Conservation (phyloP, 2,888 invertebrate genomes). For the Nephrotoma flavescens region DNA sequence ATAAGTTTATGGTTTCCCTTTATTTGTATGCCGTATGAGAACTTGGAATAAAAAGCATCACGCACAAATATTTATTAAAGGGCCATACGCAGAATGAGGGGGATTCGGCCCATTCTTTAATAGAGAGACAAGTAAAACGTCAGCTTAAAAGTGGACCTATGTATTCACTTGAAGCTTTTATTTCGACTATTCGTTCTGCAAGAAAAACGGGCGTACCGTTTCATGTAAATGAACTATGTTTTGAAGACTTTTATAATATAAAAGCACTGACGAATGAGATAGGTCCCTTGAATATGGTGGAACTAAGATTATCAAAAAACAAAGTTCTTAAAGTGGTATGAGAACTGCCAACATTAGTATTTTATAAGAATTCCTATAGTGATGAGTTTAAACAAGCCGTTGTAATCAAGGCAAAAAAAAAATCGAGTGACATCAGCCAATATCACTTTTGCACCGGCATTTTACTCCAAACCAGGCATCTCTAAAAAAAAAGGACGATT, state of each 20-base stretch:
- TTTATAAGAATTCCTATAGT: too few relatives aligned
- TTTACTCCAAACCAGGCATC: too few relatives aligned
- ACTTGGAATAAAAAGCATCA: constrained; percentile 8
- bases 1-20: constrained; percentile 10
- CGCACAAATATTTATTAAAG: too few relatives aligned
- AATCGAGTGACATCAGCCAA: too few relatives aligned
- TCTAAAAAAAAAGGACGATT: too few relatives aligned
- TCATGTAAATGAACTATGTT: neutral
- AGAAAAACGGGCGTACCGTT: neutral
- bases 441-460: too few relatives aligned
- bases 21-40: constrained; percentile 11
- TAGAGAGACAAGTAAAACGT: constrained; percentile 8
- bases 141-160: neutral
- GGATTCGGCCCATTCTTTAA: constrained; percentile 6
- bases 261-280: neutral
- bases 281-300: neutral
- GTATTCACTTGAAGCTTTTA: neutral
- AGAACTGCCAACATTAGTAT: too few relatives aligned
- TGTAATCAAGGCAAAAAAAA: too few relatives aligned
- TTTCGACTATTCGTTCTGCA: too few relatives aligned
- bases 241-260: neutral
- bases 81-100: constrained; percentile 8
- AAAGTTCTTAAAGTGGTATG: too few relatives aligned
- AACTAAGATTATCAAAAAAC: too few relatives aligned
- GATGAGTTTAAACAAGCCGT: too few relatives aligned